Evolutionary conservation across 2,113 vertebrate species (phyloP), one percentile per base, ranked within the genome.

Genomic region (Pachycephala philippinensis): DNA sequence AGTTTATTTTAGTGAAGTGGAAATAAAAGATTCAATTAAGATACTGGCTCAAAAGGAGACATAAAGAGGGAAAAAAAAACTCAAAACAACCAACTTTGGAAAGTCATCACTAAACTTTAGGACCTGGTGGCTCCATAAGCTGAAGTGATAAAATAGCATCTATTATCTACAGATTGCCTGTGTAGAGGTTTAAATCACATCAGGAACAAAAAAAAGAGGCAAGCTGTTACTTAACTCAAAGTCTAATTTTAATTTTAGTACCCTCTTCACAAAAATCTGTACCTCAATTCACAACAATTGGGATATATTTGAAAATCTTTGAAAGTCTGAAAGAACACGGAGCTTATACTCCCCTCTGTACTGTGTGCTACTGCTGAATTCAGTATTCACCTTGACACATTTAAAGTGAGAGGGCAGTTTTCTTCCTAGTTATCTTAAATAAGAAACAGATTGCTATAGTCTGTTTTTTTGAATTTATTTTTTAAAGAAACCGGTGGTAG

Each of bases 1-100:
- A 54, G 22, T 40, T 88, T 82, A 70, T 64, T 76, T 83, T n/a
- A 75, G 33, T 17, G n/a, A 66, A 56, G 17, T 14, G 14, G 44
- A 94, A 80, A 87, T 44, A 78, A 78, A 89, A 80, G 42, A 81
- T 87, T 93, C 28, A 70, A 70, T 90, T 90, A 83, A 92, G 85
- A 90, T 80, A 82, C 2, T 33, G 28, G 14, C 14, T 90, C 27
- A 89, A 61, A 90, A 92, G 17, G 11, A 81, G 45, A 63, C 30
- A 83, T 5, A 33, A 39, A 79, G 45, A 14, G 52, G 7, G 0
- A 10, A 31, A 37, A 23, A 37, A 45, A 42, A 4, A 8, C 2
- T 12, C 5, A 19, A 60, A 68, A 1, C 16, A 61, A 33, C 6
- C 22, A 87, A 61, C 30, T 57, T 84, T 47, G 69, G 23, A 90